These are phyloP conservation scores for Squalus acanthias DNA, from an alignment of 2,797 vertebrate genomes.

Conservation along the genomic window DNA sequence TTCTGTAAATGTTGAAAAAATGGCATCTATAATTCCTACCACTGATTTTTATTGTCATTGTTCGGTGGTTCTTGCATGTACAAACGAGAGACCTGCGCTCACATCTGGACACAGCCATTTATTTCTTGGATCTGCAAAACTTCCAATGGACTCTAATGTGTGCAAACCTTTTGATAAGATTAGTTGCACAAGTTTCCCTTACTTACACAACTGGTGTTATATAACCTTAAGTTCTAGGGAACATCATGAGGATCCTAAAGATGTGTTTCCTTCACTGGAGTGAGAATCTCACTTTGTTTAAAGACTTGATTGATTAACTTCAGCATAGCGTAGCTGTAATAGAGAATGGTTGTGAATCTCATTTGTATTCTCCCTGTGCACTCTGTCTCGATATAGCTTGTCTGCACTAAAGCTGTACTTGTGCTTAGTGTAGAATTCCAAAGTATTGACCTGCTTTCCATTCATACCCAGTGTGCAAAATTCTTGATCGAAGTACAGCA, in stretches of 20 bases:
- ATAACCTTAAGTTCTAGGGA: background rate
- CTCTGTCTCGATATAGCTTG: background rate
- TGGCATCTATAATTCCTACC: no score
- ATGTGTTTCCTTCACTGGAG: background rate
- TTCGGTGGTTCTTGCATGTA: no score
- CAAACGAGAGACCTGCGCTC: no score
- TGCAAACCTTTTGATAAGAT: background rate
- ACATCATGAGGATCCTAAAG: background rate
- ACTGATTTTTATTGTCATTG: no score
- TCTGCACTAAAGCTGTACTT: background rate
- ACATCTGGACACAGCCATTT: no score
- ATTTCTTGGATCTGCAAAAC: no score
- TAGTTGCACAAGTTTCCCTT: background rate
- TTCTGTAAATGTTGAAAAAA: background rate
- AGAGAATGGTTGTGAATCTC: background rate
- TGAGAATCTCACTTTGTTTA: background rate
- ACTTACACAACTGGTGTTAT: background rate
- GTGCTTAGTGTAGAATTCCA: background rate
- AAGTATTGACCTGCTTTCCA: background rate
- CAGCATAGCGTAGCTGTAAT: background rate
- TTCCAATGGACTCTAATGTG: no score
- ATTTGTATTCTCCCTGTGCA: background rate
- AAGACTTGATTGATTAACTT: background rate
- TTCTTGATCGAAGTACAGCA: background rate
- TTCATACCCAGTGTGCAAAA: background rate